Percentiles rank a stretch among this genome's conserved stretches.
These are phyloP conservation scores for Labrus mixtus DNA, from an alignment of 2,113 vertebrate genomes.

Conservation along the genomic window DNA sequence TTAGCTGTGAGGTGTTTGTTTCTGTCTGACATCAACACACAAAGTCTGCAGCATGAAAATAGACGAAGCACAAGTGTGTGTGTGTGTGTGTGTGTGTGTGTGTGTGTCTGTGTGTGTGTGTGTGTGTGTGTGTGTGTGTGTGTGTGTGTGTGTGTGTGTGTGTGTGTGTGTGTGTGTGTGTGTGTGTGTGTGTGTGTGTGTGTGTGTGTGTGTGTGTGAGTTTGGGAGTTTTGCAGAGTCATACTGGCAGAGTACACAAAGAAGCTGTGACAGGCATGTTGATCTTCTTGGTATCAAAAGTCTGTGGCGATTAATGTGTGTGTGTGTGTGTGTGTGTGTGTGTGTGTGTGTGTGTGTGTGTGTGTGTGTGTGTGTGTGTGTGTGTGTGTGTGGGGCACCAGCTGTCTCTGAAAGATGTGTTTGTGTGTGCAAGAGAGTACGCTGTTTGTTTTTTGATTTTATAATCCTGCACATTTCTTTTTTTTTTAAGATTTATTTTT, in stretches of 20 bases:
- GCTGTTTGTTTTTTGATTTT: no score
- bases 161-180: not conserved
- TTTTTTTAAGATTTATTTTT: no score
- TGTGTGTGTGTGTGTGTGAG: slow-evolving; percentile 5
- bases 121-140: not conserved
- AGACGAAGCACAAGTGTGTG: no score
- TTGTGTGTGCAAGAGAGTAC: not conserved
- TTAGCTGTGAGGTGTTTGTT: no score
- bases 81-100: not conserved
- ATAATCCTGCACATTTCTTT: no score
- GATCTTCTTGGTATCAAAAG: not conserved
- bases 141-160: slow-evolving; percentile 3
- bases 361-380: slow-evolving; percentile 11
- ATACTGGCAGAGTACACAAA: slow-evolving; percentile 13
- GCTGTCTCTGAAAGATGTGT: not conserved
- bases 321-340: not conserved
- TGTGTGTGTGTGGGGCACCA: not conserved
- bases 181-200: slow-evolving; percentile 4
- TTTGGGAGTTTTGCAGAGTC: not conserved
- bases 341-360: slow-evolving; percentile 6
- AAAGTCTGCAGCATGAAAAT: no score
- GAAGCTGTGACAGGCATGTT: slow-evolving; percentile 13
- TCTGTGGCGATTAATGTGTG: not conserved
- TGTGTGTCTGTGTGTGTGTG: slow-evolving; percentile 12
- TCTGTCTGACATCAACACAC: no score